Evolutionary conservation across 2,888 invertebrate genomes (phyloP).

Genomic region (Drosophila atroscutellata): DNA sequence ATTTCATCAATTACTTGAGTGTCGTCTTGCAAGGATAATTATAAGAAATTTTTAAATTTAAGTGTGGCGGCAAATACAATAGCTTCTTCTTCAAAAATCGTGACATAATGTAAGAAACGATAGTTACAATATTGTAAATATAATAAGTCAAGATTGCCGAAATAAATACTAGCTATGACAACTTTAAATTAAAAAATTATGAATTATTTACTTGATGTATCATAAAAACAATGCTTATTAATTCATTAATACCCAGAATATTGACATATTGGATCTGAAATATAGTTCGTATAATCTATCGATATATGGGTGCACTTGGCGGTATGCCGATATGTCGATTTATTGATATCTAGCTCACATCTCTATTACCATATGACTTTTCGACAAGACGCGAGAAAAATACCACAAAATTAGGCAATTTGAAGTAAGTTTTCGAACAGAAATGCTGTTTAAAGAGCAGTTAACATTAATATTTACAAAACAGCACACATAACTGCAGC

Average conservation of each 20-base stretch:
- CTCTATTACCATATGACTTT: conserved; percentile 71
- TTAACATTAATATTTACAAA: conserved; percentile 14
- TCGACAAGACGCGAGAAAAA: conserved; percentile 67
- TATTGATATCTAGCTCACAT: conserved; percentile 37
- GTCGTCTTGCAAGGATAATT: not conserved
- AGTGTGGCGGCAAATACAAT: not conserved
- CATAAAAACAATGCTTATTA: not conserved
- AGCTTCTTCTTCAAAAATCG: conserved; percentile 8
- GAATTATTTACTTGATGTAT: not conserved
- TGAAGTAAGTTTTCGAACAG: conserved; percentile 58
- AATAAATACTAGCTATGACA: not conserved
- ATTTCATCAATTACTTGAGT: not conserved
- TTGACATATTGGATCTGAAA: not conserved
- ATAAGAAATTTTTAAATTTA: not conserved
- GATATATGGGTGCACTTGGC: not conserved
- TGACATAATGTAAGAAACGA: not conserved
- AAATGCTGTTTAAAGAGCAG: conserved; percentile 6
- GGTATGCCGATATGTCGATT: conserved; percentile 28
- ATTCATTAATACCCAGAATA: conserved; percentile 1
- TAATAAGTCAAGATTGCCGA: not conserved
- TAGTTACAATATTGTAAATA: not conserved
- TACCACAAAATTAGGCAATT: conserved; percentile 56
- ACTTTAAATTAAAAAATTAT: not conserved
- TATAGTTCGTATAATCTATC: not conserved
- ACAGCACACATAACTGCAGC: conserved; percentile 40